Base-by-base conservation (phyloP, 2,888 invertebrate genomes). In the Chalcosyrphus nemorum region DNA sequence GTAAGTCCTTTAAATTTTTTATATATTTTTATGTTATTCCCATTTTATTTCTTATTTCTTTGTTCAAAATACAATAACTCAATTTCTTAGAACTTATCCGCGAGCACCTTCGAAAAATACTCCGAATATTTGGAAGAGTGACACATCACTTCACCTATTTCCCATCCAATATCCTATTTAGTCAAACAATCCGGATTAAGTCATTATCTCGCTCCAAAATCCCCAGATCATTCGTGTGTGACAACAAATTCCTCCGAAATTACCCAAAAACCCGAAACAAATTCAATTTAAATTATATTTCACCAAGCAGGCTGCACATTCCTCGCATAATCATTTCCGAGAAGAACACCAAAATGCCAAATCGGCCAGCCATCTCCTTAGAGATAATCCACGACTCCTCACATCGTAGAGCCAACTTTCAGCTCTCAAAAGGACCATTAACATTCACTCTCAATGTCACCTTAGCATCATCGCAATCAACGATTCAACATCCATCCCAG, bases 271-370 rank as follows among this genome's bases (percentile, higher is more conserved):
- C 70, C 66, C n/a, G n/a, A 84, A 75, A 59, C 68, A 71, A 80
- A 84, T 80, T 80, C 84, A 84, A 84, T 84, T 84, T 84, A 84
- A 84, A 84, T 84, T 80, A 84, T 84, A 78, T 84, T 84, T 80
- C 74, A 75, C 43, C 45, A 88, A 89, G 88, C n/a, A n/a, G 86
- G 88, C 88, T 35, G 65, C 65, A 38, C 45, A 85, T 85, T 75
- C 81, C 66, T 50, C 85, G 85, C 90, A 90, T 90, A 90, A 90
- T 90, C 89, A 90, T 90, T 90, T 90, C 90, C 88, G 86, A 89
- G 90, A 90, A n/a, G n/a, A 90, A 86, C 84, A 76, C 80, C 72
- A 76, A 72, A 70, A 75, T 59, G 61, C 65, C 74, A 54, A 27
- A 32, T 45, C 70, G n/a, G 29, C 29, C 35, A 21, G 32, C 54